These are phyloP conservation scores for Onchidella celtica DNA, from an alignment of 2,888 invertebrate species.

Conservation along the genomic window DNA sequence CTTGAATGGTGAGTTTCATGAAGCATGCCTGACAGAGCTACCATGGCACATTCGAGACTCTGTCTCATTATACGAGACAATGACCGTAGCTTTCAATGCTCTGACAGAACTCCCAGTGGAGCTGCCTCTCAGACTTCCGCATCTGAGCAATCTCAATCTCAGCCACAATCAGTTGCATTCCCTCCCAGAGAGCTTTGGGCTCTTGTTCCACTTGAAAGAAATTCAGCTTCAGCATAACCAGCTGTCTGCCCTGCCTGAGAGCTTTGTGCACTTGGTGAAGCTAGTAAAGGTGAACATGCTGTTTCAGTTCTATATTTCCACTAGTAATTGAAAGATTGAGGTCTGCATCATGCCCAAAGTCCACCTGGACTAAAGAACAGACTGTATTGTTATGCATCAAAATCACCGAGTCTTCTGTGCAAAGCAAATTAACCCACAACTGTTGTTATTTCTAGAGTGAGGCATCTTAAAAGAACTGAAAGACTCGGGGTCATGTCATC, in stretches of 20 bases:
- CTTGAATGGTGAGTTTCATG: slow-evolving; percentile 73
- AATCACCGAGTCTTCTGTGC: too few relatives aligned
- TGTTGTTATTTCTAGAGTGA: too few relatives aligned
- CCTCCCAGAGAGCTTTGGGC: slow-evolving; percentile 77
- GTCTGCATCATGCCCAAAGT: too few relatives aligned
- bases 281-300: slow-evolving; percentile 66
- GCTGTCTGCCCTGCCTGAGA: slow-evolving; percentile 71
- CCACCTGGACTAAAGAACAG: too few relatives aligned
- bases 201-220: slow-evolving; percentile 77
- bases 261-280: slow-evolving; percentile 74
- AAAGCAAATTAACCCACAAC: too few relatives aligned
- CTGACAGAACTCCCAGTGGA: slow-evolving; percentile 77
- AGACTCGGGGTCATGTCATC: too few relatives aligned
- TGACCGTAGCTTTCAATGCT: slow-evolving; percentile 78
- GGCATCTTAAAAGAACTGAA: too few relatives aligned
- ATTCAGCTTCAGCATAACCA: slow-evolving; percentile 74
- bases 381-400: too few relatives aligned
- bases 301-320: neutral
- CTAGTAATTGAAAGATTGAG: too few relatives aligned
- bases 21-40: slow-evolving; percentile 74
- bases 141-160: slow-evolving; percentile 76
- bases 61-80: slow-evolving; percentile 77
- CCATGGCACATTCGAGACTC: slow-evolving; percentile 77
- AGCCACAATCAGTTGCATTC: slow-evolving; percentile 75
- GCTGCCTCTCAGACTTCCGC: slow-evolving; percentile 78